A percentile compares a stretch with the other conserved stretches of the same genome.
phyloP scores from a whole-genome alignment of 64 coral and sea anemone genomes.

The Astreopora myriophthalma region DNA sequence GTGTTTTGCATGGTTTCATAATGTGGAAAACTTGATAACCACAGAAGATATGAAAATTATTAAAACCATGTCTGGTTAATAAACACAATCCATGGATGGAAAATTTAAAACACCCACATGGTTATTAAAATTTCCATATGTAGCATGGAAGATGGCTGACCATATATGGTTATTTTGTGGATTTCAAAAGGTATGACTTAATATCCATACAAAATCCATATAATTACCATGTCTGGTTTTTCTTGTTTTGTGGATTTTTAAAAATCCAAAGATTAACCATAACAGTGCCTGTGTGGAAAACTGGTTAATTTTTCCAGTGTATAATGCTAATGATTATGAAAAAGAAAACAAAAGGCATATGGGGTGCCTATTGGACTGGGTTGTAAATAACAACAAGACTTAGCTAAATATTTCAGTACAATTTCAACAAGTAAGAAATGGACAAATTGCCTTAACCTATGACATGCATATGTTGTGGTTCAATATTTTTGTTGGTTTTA shows the following conservation, averaged over 20 bases:
- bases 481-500: too few relatives aligned
- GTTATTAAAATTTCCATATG: not conserved
- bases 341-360: too few relatives aligned
- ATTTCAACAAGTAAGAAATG: too few relatives aligned
- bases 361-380: too few relatives aligned
- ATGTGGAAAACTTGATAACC: conserved; percentile 5
- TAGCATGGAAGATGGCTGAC: conserved; percentile 6
- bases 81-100: not conserved
- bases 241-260: not conserved
- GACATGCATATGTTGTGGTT: too few relatives aligned
- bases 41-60: not conserved
- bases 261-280: not conserved
- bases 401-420: too few relatives aligned
- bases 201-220: conserved; percentile 14
- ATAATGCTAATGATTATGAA: too few relatives aligned
- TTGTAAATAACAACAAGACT: too few relatives aligned
- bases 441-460: too few relatives aligned
- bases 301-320: not conserved
- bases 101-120: not conserved
- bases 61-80: not conserved
- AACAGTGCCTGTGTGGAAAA: not conserved
- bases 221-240: not conserved
- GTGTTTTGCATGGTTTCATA: not conserved
- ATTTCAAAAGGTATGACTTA: not conserved
- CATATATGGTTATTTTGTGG: conserved; percentile 4